Percentiles rank a stretch among this genome's conserved stretches.
These are phyloP conservation scores for Strigops habroptila DNA, from an alignment of 2,113 vertebrate species.

Conservation along the genomic window DNA sequence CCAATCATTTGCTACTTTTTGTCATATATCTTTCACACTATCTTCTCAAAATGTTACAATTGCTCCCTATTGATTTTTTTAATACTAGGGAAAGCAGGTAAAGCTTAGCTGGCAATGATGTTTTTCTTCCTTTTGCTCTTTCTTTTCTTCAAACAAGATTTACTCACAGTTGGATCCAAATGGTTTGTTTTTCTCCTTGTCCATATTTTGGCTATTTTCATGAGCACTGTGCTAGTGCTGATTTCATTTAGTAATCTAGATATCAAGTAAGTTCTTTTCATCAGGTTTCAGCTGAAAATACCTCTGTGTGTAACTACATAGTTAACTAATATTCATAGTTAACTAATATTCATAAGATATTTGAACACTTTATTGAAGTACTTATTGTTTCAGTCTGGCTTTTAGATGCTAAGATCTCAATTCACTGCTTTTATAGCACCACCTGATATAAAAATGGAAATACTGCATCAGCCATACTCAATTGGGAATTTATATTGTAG, in stretches of 20 bases:
- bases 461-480: not conserved
- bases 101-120: not conserved
- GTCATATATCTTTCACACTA: not conserved
- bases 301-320: not conserved
- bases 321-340: too few species aligned
- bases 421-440: not conserved
- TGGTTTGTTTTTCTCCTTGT: slow-evolving; percentile 18
- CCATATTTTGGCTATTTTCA: slow-evolving; percentile 12
- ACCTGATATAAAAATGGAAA: slow-evolving; percentile 18
- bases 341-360: slow-evolving; percentile 12
- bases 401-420: not conserved
- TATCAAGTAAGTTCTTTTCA: slow-evolving; percentile 2
- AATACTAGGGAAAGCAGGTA: not conserved
- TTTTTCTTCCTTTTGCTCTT: not conserved
- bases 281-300: not conserved
- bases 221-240: not conserved
- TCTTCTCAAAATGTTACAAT: slow-evolving; percentile 29
- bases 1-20: not conserved
- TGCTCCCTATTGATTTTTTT: slow-evolving; percentile 40
- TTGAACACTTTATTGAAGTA: slow-evolving; percentile 2
- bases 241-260: slow-evolving; percentile 39
- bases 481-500: not conserved
- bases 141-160: not conserved
- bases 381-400: not conserved
- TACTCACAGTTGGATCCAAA: slow-evolving; percentile 23